Conservation (phyloP, 2,888 invertebrate genomes). For the Listrodromus nycthemerus region DNA sequence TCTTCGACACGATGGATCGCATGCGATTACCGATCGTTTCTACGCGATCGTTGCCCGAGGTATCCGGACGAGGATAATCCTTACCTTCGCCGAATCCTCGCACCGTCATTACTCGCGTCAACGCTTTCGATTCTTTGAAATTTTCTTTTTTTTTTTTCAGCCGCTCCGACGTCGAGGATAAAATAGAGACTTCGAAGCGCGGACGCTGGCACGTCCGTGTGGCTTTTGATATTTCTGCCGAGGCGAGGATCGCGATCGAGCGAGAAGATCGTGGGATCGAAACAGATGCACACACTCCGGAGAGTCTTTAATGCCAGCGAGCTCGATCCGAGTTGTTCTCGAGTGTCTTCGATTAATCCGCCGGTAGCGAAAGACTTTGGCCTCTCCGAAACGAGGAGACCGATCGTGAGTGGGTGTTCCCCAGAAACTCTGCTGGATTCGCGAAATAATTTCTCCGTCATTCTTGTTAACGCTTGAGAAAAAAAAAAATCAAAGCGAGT, state of each 20-base stretch:
- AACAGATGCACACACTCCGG: slow-evolving; percentile 31
- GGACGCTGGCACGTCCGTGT: slow-evolving; percentile 37
- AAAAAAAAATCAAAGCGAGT: not conserved
- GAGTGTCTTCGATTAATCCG: slow-evolving; percentile 42
- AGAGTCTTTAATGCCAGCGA: slow-evolving; percentile 68
- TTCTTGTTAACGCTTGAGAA: not conserved
- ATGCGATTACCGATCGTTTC: slow-evolving; percentile 52
- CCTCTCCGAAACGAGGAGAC: slow-evolving; percentile 25
- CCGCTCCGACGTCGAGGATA: slow-evolving; percentile 26
- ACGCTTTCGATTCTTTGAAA: slow-evolving; percentile 45
- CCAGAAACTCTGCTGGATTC: slow-evolving; percentile 58
- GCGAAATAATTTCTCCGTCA: slow-evolving; percentile 20
- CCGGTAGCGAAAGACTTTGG: slow-evolving; percentile 48
- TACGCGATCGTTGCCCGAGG: slow-evolving; percentile 10
- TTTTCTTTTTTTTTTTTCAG: slow-evolving; percentile 32
- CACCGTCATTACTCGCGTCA: slow-evolving; percentile 52
- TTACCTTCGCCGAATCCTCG: slow-evolving; percentile 42
- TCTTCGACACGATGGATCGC: slow-evolving; percentile 25
- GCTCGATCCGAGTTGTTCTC: slow-evolving; percentile 66
- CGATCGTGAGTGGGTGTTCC: slow-evolving; percentile 79
- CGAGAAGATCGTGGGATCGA: slow-evolving; percentile 77
- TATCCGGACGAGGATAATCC: slow-evolving; percentile 32
- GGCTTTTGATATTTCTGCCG: slow-evolving; percentile 68
- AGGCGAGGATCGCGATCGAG: slow-evolving; percentile 63
- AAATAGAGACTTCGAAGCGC: slow-evolving; percentile 26